These are phyloP conservation scores for Micrastur ruficollis DNA, from an alignment of 2,797 vertebrate genomes.

Conservation along the genomic window DNA sequence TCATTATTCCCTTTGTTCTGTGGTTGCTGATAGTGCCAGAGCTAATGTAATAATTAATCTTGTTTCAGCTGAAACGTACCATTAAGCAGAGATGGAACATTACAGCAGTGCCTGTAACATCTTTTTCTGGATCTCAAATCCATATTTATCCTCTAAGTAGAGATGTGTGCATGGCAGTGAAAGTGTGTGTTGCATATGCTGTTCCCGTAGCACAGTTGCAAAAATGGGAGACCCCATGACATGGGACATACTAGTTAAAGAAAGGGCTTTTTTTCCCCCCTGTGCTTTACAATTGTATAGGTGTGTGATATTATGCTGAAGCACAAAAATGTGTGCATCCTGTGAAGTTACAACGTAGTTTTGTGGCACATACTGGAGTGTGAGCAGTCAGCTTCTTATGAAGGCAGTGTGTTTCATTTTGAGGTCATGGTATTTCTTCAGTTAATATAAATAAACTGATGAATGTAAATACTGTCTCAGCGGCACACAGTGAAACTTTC, in stretches of 20 bases:
- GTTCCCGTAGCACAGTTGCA: not conserved
- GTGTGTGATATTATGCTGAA: accelerated
- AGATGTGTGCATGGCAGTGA: not conserved
- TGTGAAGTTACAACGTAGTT: not conserved
- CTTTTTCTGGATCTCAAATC: not conserved
- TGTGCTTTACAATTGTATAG: not conserved
- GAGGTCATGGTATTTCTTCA: not conserved
- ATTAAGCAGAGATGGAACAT: not conserved
- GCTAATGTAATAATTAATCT: not conserved
- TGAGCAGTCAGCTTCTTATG: not conserved
- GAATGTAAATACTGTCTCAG: not conserved
- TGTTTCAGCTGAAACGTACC: not conserved
- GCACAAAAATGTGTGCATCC: not conserved
- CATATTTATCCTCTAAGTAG: not conserved
- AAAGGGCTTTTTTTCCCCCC: not conserved
- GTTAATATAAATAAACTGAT: not conserved
- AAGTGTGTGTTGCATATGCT: not conserved
- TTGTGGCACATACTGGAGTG: not conserved
- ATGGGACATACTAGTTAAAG: not conserved
- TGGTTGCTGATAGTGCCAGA: not conserved
- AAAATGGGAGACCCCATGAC: not conserved
- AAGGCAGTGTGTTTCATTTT: not conserved
- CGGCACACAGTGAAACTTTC: not conserved
- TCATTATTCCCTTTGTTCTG: not conserved
- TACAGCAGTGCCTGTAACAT: not conserved